phyloP scores from a whole-genome alignment of 2,888 invertebrate species.

The Incurvaria masculella region DNA sequence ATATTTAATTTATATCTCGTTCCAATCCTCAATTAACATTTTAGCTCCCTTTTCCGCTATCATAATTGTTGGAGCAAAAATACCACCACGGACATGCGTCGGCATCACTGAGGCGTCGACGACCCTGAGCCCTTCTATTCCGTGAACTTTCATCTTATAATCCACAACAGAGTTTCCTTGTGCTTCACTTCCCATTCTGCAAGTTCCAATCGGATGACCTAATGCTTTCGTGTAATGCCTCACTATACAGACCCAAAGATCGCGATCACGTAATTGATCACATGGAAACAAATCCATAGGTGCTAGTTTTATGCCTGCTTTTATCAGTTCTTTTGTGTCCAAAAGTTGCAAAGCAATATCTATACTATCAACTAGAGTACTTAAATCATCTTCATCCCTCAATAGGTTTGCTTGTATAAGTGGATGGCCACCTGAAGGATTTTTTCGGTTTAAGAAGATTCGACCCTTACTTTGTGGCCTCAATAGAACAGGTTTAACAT shows the following conservation, averaged over 20 bases:
- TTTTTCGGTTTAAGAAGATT: conserved; percentile 40
- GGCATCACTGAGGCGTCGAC: conserved; percentile 50
- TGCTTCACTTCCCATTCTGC: conserved; percentile 43
- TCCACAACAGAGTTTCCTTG: conserved; percentile 40
- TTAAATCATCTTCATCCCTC: conserved; percentile 44
- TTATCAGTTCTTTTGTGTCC: conserved; percentile 46
- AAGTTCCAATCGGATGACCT: conserved; percentile 45
- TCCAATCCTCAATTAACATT: conserved; percentile 45
- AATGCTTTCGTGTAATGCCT: conserved; percentile 48
- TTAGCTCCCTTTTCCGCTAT: conserved; percentile 47
- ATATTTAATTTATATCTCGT: conserved; percentile 37
- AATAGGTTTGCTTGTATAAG: conserved; percentile 45
- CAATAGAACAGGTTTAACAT: conserved; percentile 38
- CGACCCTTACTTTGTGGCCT: conserved; percentile 46
- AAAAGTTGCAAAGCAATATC: conserved; percentile 45
- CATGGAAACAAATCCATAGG: conserved; percentile 46
- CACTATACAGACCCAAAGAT: conserved; percentile 50
- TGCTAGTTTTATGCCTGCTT: conserved; percentile 41
- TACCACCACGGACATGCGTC: conserved; percentile 39
- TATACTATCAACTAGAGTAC: conserved; percentile 43
- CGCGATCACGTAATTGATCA: conserved; percentile 39
- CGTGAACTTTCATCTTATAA: conserved; percentile 38
- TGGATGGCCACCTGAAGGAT: conserved; percentile 47
- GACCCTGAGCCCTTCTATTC: conserved; percentile 43
- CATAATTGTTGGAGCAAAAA: conserved; percentile 44